Base-by-base conservation (phyloP, 2,888 invertebrate species). In the Bembecia ichneumoniformis region DNA sequence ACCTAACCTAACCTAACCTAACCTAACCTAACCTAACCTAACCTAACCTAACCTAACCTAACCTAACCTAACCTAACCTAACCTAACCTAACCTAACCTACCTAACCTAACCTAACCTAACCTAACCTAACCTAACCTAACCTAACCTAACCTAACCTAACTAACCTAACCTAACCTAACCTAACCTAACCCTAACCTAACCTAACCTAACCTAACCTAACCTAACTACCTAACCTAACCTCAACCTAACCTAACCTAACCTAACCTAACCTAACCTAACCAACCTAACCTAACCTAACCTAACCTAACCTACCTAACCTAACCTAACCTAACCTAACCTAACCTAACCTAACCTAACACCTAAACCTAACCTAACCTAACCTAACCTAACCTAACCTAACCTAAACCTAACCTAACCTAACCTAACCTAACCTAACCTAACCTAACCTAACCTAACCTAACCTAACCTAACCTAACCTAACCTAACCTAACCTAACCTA, bases 361-460 rank as follows among this genome's bases (percentile, higher is more conserved):
- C 43, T 9, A 3, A 43, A 43, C 43, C 43, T 43, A 43, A 43
- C 43, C 43, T 43, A 43, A 43, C 43, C 43, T 43, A 43, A 43
- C 43, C 43, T 43, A 43, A 43, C 43, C 43, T 43, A 43, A 43
- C 43, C 43, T 43, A 43, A 43, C 43, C 43, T 43, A 43, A 43
- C 43, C 43, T 43, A n/a, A 43, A 43, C 43, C 43, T 43, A 43
- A 43, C 43, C 43, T 43, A 51, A 51, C 51, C 51, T 51, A 51
- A 51, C 51, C 51, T 50, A 50, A 50, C 50, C 50, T 50, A 50
- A 50, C 50, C 50, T 50, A 50, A 50, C 50, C 50, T 50, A 51
- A 51, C 51, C 51, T 51, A 51, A 51, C 51, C 51, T 51, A 51
- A 51, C 51, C 51, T 51, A 51, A 51, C 51, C 51, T 51, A 50